Conservation (phyloP, 1,140 invertebrate species). For the Scylla paramamosain region DNA sequence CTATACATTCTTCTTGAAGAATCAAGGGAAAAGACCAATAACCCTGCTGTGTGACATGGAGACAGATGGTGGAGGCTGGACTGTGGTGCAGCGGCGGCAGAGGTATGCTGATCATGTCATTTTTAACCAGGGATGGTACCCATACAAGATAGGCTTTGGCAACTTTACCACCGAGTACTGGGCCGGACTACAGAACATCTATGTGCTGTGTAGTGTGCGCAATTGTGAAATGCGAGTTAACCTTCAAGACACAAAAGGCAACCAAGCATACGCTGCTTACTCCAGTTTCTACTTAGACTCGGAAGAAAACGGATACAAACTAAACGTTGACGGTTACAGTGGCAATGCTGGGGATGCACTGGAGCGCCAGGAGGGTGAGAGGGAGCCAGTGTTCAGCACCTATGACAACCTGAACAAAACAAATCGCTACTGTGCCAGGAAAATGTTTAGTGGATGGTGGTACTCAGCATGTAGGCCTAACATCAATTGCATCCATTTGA, state of each 20-base stretch:
- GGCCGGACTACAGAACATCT: slow-evolving; percentile 82
- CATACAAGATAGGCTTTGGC: slow-evolving; percentile 82
- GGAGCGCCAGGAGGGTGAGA: slow-evolving; percentile 80
- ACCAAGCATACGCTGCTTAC: slow-evolving; percentile 80
- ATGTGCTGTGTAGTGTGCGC: slow-evolving; percentile 80
- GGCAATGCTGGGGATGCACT: slow-evolving; percentile 81
- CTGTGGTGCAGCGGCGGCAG: slow-evolving; percentile 88
- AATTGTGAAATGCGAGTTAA: slow-evolving; percentile 80
- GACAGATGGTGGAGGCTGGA: slow-evolving; percentile 86
- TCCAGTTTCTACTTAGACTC: slow-evolving; percentile 80
- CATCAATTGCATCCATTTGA: too few relatives aligned
- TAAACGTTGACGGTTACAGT: slow-evolving; percentile 80
- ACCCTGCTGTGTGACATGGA: slow-evolving; percentile 85
- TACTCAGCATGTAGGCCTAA: too few relatives aligned
- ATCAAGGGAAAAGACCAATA: slow-evolving; percentile 75
- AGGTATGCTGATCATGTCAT: slow-evolving; percentile 83
- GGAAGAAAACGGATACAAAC: slow-evolving; percentile 80
- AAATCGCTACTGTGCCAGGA: too few relatives aligned
- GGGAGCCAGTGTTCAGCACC: slow-evolving; percentile 80
- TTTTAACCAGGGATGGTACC: slow-evolving; percentile 80
- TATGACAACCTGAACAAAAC: slow-evolving; percentile 78
- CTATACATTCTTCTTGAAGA: slow-evolving; percentile 73
- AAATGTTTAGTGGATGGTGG: too few relatives aligned
- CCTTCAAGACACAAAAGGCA: slow-evolving; percentile 80
- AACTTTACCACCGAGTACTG: slow-evolving; percentile 80